Evolutionary conservation across 1,140 invertebrate genomes (phyloP).

Genomic region (Anadara kagoshimensis): DNA sequence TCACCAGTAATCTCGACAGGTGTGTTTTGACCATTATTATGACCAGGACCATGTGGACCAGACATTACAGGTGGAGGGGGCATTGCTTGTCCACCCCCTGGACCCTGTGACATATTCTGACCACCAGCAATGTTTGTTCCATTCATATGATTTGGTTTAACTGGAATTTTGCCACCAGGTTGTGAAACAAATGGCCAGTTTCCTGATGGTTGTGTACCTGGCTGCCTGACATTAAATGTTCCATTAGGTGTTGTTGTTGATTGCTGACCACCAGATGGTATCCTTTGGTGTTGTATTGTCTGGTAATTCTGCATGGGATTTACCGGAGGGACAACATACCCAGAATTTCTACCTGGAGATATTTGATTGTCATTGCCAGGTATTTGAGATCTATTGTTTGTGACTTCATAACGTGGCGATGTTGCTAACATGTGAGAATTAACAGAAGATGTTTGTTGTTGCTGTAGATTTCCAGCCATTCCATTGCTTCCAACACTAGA

Average conservation of each 20-base stretch:
- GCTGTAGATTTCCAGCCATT: not conserved
- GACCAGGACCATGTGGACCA: constrained; percentile 18
- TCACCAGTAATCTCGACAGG: not conserved
- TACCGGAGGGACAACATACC: constrained; percentile 5
- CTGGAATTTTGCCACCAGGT: too few relatives aligned
- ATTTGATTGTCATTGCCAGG: constrained; percentile 5
- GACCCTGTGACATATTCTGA: not conserved
- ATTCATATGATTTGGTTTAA: not conserved
- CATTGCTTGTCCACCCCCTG: constrained; percentile 3
- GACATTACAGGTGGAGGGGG: constrained; percentile 41
- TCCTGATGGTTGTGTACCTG: too few relatives aligned
- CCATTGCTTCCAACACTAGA: constrained; percentile 5
- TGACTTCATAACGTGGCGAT: not conserved
- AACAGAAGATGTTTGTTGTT: not conserved
- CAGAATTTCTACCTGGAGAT: not conserved
- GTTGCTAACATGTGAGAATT: not conserved
- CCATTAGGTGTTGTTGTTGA: not conserved
- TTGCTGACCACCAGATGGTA: not conserved
- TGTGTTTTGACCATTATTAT: not conserved
- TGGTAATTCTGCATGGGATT: constrained; percentile 12
- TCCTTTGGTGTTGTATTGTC: not conserved
- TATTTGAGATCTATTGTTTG: not conserved
- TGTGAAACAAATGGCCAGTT: too few relatives aligned
- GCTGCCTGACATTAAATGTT: too few relatives aligned
- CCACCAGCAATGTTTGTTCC: not conserved